Evolutionary conservation across 2,797 vertebrate genomes (phyloP).

Genomic region (Silurus lanzhouensis): DNA sequence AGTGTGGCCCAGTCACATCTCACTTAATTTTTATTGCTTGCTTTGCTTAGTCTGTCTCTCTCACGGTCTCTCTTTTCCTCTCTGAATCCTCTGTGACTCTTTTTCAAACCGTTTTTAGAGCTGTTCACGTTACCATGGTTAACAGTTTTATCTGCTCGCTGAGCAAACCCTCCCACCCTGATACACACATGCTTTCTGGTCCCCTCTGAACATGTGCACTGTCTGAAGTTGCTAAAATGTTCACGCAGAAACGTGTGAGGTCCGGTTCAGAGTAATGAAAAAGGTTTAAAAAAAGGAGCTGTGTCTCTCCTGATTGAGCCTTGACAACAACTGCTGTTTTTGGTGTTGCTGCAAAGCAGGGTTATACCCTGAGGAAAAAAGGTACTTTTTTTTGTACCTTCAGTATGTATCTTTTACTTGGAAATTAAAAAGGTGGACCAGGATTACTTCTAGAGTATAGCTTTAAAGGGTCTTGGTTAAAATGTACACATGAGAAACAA

Average conservation of each 20-base stretch:
- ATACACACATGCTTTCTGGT: slow-evolving; percentile 4
- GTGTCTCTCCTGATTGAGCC: neutral
- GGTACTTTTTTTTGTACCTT: neutral
- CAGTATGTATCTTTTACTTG: neutral
- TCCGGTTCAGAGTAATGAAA: neutral
- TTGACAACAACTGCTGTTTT: neutral
- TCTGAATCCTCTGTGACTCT: neutral
- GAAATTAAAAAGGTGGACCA: neutral
- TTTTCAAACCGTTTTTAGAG: slow-evolving; percentile 4
- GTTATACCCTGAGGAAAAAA: neutral
- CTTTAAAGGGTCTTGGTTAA: neutral
- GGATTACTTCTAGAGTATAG: neutral
- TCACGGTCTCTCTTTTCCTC: neutral
- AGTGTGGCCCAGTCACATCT: neutral
- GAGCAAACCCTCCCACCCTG: slow-evolving; percentile 16
- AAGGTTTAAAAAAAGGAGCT: too few species aligned
- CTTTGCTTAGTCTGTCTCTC: neutral
- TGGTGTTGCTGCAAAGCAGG: neutral
- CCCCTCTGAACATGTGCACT: neutral
- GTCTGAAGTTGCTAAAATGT: neutral
- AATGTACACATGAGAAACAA: neutral
- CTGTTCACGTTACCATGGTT: slow-evolving; percentile 39
- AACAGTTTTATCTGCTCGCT: slow-evolving; percentile 15
- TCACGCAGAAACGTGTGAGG: neutral
- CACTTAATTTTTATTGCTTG: neutral